phyloP scores from a whole-genome alignment of 2,797 vertebrate genomes.

The Sciurus carolinensis region DNA sequence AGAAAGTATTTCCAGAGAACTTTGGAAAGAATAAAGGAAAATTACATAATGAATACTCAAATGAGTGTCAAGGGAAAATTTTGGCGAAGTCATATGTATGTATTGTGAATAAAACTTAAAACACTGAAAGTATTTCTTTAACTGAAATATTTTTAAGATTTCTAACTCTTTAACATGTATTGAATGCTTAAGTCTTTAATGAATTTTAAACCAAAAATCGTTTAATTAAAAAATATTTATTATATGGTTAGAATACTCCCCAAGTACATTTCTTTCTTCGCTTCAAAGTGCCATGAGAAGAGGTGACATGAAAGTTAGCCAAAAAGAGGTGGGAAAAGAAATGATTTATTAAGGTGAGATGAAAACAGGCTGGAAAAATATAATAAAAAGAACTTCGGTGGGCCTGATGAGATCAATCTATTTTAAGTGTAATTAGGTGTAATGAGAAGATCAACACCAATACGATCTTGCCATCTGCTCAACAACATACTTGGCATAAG shows the following conservation, averaged over 20 bases:
- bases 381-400: neutral
- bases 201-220: too few species aligned
- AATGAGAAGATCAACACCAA: neutral
- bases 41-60: neutral
- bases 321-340: too few species aligned
- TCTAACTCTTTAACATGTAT: neutral
- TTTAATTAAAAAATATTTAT: too few species aligned
- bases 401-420: neutral
- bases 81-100: neutral
- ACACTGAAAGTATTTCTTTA: neutral
- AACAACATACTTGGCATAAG: neutral
- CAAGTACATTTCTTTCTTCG: too few species aligned
- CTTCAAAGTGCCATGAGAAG: too few species aligned
- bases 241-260: too few species aligned
- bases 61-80: neutral
- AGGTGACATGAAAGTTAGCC: too few species aligned
- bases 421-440: too few species aligned
- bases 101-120: neutral
- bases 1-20: neutral
- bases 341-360: neutral
- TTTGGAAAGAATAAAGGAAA: neutral
- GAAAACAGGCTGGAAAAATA: neutral
- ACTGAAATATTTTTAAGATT: neutral
- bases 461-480: neutral
- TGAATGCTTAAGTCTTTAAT: too few species aligned